phyloP scores from a whole-genome alignment of 2,888 invertebrate genomes.

The Ophion ellenae region DNA sequence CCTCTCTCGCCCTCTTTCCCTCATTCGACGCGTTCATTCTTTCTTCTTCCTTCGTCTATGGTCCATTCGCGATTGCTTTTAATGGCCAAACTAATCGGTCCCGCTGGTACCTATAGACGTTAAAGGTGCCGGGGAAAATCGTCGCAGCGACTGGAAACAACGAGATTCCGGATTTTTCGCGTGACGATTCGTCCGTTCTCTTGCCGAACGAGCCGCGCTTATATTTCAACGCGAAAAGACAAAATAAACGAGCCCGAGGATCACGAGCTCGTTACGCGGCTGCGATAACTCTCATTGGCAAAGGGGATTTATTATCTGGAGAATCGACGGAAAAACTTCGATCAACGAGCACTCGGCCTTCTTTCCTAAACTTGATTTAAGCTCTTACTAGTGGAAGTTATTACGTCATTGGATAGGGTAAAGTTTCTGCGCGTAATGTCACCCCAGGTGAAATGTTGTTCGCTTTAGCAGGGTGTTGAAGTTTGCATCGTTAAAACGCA shows the following conservation, averaged over 20 bases:
- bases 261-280: neutral
- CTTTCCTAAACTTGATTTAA: too few relatives aligned
- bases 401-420: too few relatives aligned
- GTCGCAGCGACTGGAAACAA: constrained; percentile 3
- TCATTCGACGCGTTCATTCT: constrained; percentile 13
- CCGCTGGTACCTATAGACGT: constrained; percentile 79
- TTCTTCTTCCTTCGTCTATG: constrained; percentile 16
- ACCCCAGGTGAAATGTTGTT: too few relatives aligned
- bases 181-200: neutral
- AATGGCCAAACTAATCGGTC: constrained; percentile 80
- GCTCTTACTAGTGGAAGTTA: too few relatives aligned
- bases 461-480: too few relatives aligned
- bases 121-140: constrained; percentile 64
- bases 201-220: constrained; percentile 9
- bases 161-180: constrained; percentile 29
- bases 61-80: constrained; percentile 68
- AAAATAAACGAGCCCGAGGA: neutral
- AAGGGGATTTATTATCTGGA: too few relatives aligned
- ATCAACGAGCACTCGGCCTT: neutral
- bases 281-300: neutral
- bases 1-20: constrained; percentile 5
- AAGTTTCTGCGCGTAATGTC: too few relatives aligned
- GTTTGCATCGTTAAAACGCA: too few relatives aligned
- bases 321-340: neutral
- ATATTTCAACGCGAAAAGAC: constrained; percentile 1